Evolutionary conservation across 2,113 vertebrate species (phyloP).

Genomic region (Vicugna pacos): DNA sequence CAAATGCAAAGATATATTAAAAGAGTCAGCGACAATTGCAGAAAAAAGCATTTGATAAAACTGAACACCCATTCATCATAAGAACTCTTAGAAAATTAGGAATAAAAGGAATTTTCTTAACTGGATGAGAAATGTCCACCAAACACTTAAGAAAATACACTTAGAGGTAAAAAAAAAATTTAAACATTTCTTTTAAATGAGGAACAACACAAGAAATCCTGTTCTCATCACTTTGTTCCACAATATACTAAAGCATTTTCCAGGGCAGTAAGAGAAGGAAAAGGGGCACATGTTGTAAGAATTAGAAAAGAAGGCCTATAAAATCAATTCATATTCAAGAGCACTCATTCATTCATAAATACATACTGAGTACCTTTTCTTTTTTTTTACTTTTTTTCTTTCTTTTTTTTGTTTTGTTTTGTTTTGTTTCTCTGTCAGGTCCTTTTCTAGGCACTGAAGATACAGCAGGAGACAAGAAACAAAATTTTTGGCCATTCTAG

Average conservation of each 20-base stretch:
- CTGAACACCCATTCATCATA: neutral
- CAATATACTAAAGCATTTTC: neutral
- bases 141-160: neutral
- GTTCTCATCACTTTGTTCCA: neutral
- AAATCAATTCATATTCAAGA: neutral
- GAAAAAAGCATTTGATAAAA: neutral
- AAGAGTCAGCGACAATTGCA: neutral
- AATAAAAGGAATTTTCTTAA: conserved; percentile 23
- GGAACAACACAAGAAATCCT: neutral
- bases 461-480: neutral
- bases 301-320: neutral
- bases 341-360: neutral
- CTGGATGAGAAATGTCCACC: neutral
- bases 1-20: neutral
- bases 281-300: neutral
- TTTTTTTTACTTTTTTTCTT: too few relatives aligned
- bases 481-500: neutral
- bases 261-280: neutral
- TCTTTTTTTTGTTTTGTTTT: too few relatives aligned
- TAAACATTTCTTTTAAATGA: neutral
- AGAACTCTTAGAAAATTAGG: neutral
- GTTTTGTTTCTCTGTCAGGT: too few relatives aligned
- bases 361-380: neutral
- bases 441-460: neutral
- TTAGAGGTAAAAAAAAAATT: neutral